A percentile compares a stretch with the other conserved stretches of the same genome.
These are phyloP conservation scores for Balaeniceps rex DNA, from an alignment of 2,113 vertebrate genomes.

Conservation along the genomic window DNA sequence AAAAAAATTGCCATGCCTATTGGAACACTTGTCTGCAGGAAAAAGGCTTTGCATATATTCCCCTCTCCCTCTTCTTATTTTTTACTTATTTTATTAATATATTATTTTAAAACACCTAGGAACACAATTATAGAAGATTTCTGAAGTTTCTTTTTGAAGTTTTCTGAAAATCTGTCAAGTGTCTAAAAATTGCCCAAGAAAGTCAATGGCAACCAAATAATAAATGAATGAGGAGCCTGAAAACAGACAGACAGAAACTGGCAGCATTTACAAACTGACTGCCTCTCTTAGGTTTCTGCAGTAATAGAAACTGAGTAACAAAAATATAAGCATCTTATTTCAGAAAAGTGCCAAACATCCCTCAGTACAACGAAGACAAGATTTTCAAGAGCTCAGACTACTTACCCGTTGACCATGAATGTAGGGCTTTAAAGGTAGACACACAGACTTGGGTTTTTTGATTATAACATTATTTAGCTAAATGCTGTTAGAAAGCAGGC, in stretches of 20 bases:
- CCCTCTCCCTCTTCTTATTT: not conserved
- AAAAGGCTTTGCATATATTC: not conserved
- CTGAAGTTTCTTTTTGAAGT: not conserved
- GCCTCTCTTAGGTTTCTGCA: not conserved
- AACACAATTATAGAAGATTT: not conserved
- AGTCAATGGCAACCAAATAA: not conserved
- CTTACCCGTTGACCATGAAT: not conserved
- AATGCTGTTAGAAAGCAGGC: not conserved
- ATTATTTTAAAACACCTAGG: not conserved
- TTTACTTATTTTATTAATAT: not conserved
- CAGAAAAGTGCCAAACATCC: not conserved
- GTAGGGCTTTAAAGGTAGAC: not conserved
- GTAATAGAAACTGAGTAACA: not conserved
- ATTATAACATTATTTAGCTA: not conserved
- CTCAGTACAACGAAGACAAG: not conserved
- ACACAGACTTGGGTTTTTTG: accelerated
- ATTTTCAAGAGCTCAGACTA: not conserved
- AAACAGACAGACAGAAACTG: not conserved
- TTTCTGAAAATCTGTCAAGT: not conserved
- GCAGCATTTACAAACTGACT: not conserved
- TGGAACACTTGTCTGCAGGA: not conserved
- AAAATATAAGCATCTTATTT: not conserved
- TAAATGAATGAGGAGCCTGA: not conserved
- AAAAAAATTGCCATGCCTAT: not conserved
- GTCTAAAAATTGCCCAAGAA: not conserved